These are phyloP conservation scores for Eudasyphora cyanicolor DNA, from an alignment of 2,888 invertebrate species.

Conservation along the genomic window DNA sequence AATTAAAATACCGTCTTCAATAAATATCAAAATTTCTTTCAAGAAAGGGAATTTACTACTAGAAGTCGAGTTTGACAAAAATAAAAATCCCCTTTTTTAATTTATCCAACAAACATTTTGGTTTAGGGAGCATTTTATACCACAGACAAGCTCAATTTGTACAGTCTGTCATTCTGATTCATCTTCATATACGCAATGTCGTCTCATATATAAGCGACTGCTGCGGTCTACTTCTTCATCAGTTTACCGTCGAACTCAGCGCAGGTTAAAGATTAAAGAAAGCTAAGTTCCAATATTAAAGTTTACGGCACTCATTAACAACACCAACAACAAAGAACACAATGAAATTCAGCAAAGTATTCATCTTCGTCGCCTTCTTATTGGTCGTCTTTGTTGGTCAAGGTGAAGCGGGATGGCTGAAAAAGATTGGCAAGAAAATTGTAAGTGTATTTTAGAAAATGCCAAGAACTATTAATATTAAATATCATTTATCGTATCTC, in stretches of 20 bases:
- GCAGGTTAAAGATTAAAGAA: not conserved
- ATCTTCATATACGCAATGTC: not conserved
- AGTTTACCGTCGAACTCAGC: conserved; percentile 1
- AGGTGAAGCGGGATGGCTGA: conserved; percentile 68
- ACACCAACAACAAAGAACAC: not conserved
- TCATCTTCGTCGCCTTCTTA: conserved; percentile 65
- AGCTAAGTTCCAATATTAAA: conserved; percentile 15
- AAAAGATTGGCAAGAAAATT: conserved; percentile 69
- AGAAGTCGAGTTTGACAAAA: too few species aligned
- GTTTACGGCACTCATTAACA: not conserved
- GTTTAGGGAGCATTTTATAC: too few species aligned
- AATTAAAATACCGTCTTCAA: not conserved
- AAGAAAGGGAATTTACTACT: not conserved
- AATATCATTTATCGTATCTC: not conserved
- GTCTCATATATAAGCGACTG: not conserved
- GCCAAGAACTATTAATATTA: not conserved
- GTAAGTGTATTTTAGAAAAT: conserved; percentile 61
- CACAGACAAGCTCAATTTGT: too few species aligned
- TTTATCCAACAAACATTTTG: not conserved
- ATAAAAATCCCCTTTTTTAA: not conserved
- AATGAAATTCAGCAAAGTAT: conserved; percentile 69
- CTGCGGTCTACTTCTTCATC: not conserved
- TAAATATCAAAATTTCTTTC: not conserved
- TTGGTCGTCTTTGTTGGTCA: conserved; percentile 64
- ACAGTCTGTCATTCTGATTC: not conserved